A percentile compares a stretch with the other conserved stretches of the same genome.
Conservation (phyloP, 2,113 vertebrate species). For the Ondatra zibethicus region DNA sequence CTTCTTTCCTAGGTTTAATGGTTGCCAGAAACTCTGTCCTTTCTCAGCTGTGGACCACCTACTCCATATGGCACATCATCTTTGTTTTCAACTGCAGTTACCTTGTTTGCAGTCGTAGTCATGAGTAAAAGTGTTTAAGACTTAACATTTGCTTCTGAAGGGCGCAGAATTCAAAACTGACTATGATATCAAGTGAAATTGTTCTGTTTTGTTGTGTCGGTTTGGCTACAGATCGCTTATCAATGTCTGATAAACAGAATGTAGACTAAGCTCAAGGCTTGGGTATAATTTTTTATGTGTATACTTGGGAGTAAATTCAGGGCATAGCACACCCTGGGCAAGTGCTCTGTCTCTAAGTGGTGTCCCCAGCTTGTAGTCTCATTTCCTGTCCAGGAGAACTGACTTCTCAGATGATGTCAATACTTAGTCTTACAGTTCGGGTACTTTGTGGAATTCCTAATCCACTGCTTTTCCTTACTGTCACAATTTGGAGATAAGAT, state of each 20-base stretch:
- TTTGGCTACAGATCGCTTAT: conserved; percentile 23
- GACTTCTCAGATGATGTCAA: conserved; percentile 9
- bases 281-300: not conserved
- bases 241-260: not conserved
- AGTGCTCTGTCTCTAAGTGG: not conserved
- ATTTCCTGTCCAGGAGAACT: not conserved
- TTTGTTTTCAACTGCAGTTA: not conserved
- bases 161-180: not conserved
- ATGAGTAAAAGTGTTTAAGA: not conserved
- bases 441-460: conserved; percentile 18
- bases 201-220: not conserved
- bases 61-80: not conserved
- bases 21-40: not conserved
- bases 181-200: not conserved
- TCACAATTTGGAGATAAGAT: conserved; percentile 34
- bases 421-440: conserved; percentile 43
- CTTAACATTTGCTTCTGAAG: not conserved
- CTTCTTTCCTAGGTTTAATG: not conserved
- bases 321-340: too few relatives aligned
- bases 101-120: not conserved
- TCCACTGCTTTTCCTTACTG: conserved; percentile 16
- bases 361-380: not conserved
- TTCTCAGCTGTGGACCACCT: not conserved
- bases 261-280: not conserved
- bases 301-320: not conserved